Evolutionary conservation across 2,888 invertebrate species (phyloP), one percentile per base, ranked within the genome.

Genomic region (Tenthredo distinguenda): DNA sequence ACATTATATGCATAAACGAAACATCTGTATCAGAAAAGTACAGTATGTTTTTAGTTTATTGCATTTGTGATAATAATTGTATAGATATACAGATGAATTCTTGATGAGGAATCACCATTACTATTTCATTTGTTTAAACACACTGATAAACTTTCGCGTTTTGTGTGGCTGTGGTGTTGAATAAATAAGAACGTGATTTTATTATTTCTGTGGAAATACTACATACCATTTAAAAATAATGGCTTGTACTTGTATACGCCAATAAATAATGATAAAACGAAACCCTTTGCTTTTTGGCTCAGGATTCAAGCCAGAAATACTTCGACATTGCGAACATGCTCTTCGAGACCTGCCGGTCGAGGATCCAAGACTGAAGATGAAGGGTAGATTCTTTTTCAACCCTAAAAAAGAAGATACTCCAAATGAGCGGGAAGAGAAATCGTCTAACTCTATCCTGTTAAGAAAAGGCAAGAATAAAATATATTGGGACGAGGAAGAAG

Each of bases 291-390:
- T 86, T 88, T 85, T 87, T 83, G 86, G 85, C 82, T 85, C 87
- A 93, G 93, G 93, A 90, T 93, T 92, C 89, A 92, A 90, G 85
- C 93, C 92, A 43, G 93, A 93, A 90, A 92, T 93, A 86, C 88
- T 93, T 85, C 92, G 91, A 43, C 90, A 91, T 84, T 93, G 93
- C 85, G 93, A 93, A 87, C 90, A 90, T 79, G 93, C 93, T 3
- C 87, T 93, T 15, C 91, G 91, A 15, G 92, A 92, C 58, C 88
- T 93, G 76, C 93, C 93, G 0, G 84, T 88, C 1, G 93, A 93
- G 87, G 93, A 93, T 88, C 91, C 91, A 2, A 91, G 93, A 26
- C 89, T 93, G 84, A 92, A 91, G 84, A 91, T 91, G 90, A 92
- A 91, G 58, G 93, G 93, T 21, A 90, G 93, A 81, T 93, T 93